These are phyloP conservation scores for Mormyrus iriodes DNA, from an alignment of 2,113 vertebrate genomes.

Conservation along the genomic window DNA sequence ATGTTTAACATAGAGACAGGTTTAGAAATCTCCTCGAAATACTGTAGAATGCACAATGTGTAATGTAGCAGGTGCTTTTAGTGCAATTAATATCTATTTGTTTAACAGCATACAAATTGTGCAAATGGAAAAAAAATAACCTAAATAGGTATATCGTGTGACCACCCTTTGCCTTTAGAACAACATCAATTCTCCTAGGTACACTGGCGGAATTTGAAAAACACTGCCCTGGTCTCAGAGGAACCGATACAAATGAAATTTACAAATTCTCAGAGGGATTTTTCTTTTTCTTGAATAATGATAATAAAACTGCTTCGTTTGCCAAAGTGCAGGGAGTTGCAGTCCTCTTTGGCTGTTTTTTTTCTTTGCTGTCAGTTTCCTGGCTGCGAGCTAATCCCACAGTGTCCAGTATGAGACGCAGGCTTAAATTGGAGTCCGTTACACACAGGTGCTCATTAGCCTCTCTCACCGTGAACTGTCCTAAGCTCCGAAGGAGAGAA, in stretches of 20 bases:
- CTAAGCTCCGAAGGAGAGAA: neutral
- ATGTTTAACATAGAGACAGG: too few relatives aligned
- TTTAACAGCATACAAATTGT: neutral
- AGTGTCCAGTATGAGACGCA: neutral
- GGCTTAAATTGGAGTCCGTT: neutral
- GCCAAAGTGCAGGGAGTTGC: neutral
- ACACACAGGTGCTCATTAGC: slow-evolving; percentile 1
- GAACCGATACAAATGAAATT: neutral
- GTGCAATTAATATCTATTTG: too few relatives aligned
- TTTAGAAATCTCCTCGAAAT: too few relatives aligned
- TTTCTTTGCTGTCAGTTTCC: neutral
- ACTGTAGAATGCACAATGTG: too few relatives aligned
- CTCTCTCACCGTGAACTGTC: neutral
- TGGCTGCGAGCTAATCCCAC: neutral
- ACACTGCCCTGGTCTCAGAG: neutral
- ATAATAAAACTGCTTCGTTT: neutral
- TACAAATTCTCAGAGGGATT: neutral
- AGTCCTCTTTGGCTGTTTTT: neutral
- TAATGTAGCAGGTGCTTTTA: too few relatives aligned
- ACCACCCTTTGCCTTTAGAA: neutral
- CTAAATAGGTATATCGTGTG: neutral
- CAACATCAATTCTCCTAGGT: neutral
- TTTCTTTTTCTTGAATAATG: neutral
- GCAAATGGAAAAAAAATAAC: neutral
- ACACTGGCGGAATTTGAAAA: neutral